Percentiles rank a stretch among this genome's conserved stretches.
These are phyloP conservation scores for Oceanites oceanicus DNA, from an alignment of 2,113 vertebrate species.

Conservation along the genomic window DNA sequence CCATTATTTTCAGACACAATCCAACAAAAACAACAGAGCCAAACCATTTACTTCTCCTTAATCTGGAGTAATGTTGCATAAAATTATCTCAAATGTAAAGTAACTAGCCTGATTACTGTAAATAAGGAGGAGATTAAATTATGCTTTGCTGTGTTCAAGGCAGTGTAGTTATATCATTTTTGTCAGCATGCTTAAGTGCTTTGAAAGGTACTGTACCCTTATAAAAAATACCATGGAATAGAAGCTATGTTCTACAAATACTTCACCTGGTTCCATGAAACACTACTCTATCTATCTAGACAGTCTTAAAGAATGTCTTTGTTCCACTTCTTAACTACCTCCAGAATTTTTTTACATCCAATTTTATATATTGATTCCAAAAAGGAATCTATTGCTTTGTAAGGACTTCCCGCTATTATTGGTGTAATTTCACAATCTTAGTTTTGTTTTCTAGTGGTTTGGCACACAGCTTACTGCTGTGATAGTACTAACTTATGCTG, in stretches of 20 bases:
- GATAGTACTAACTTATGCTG: neutral
- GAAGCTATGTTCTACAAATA: neutral
- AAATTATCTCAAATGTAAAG: neutral
- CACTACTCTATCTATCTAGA: neutral
- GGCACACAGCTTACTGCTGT: neutral
- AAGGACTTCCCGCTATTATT: neutral
- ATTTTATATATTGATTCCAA: neutral
- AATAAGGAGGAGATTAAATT: neutral
- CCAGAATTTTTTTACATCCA: neutral
- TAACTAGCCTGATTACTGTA: neutral
- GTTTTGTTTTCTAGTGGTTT: neutral
- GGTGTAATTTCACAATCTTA: neutral
- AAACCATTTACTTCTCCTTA: neutral
- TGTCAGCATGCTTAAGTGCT: neutral
- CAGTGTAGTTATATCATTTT: neutral
- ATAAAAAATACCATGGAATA: neutral
- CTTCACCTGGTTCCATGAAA: neutral
- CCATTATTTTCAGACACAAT: neutral
- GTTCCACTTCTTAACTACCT: neutral
- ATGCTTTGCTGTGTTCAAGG: neutral
- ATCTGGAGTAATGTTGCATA: neutral
- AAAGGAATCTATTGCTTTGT: neutral
- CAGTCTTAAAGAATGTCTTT: neutral
- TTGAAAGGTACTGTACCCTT: neutral
- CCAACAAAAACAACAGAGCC: neutral